A percentile compares a stretch with the other conserved stretches of the same genome.
These are phyloP conservation scores for Acrocephalus kingi DNA, from an alignment of 2,113 vertebrate genomes.

Conservation along the genomic window DNA sequence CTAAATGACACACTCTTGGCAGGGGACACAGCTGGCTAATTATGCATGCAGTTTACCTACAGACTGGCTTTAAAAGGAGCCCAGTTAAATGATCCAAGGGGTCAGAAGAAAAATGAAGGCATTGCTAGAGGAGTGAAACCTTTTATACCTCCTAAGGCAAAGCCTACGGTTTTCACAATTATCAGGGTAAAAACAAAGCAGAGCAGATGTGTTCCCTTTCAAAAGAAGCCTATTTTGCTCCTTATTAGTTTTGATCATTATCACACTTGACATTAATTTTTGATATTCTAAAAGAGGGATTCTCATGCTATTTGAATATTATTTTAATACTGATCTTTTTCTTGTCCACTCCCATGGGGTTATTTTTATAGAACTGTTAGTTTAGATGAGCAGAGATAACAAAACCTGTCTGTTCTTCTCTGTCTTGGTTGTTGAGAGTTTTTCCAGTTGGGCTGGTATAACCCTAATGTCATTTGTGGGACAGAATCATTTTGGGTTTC, in stretches of 20 bases:
- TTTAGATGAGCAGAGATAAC: not conserved
- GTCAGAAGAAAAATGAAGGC: constrained; percentile 39
- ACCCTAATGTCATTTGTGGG: not conserved
- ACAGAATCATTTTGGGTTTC: not conserved
- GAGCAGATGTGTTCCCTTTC: not conserved
- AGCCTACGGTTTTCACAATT: not conserved
- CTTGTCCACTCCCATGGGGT: not conserved
- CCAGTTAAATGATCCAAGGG: constrained; percentile 41
- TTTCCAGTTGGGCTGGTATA: not conserved
- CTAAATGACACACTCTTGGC: constrained; percentile 43
- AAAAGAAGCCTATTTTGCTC: not conserved
- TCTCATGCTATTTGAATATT: not conserved
- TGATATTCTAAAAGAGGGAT: not conserved
- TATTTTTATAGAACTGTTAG: not conserved
- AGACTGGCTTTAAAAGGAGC: not conserved
- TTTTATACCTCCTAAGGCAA: constrained; percentile 29
- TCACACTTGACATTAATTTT: not conserved
- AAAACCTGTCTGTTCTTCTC: not conserved
- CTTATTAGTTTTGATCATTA: not conserved
- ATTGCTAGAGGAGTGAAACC: not conserved
- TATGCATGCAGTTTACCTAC: constrained; percentile 46
- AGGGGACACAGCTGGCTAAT: constrained; percentile 48
- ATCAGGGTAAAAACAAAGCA: not conserved
- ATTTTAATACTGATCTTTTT: not conserved
- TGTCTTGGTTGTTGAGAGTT: not conserved